Conservation (phyloP, 2,888 invertebrate species). For the Eupithecia pulchellata region DNA sequence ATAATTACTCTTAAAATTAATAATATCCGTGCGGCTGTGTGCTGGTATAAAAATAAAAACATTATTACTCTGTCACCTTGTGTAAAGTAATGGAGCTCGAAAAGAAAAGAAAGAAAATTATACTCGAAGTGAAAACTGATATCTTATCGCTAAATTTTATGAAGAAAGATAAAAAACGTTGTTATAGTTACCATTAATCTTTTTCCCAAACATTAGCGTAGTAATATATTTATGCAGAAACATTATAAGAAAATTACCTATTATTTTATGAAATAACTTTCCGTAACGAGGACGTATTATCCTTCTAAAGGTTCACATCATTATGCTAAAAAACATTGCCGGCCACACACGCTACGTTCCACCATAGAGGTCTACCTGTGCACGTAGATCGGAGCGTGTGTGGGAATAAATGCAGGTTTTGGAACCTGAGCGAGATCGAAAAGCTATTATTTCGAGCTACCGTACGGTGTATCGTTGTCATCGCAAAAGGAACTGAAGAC, state of each 20-base stretch:
- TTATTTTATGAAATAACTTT: conserved; percentile 15
- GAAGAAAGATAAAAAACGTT: conserved; percentile 3
- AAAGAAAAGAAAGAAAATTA: conserved; percentile 1
- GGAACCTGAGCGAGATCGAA: too few species aligned
- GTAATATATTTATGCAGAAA: conserved; percentile 7
- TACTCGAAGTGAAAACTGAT: conserved; percentile 2
- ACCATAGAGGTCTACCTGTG: too few species aligned
- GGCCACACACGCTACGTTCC: too few species aligned
- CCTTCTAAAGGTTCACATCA: conserved; percentile 4
- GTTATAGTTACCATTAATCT: neutral
- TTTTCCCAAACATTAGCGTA: conserved; percentile 13
- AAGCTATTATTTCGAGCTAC: too few species aligned
- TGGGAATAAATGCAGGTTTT: too few species aligned
- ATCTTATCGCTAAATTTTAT: conserved; percentile 19
- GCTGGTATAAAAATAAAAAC: neutral
- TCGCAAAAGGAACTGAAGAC: too few species aligned
- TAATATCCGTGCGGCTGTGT: neutral
- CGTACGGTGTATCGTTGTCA: too few species aligned
- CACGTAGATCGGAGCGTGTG: too few species aligned
- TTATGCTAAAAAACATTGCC: neutral
- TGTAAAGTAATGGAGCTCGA: neutral
- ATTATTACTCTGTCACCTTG: neutral
- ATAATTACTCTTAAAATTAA: neutral
- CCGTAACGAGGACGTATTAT: conserved; percentile 9
- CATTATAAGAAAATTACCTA: conserved; percentile 16